These are phyloP conservation scores for Euwallacea fornicatus DNA, from an alignment of 1,140 invertebrate species.

Conservation along the genomic window DNA sequence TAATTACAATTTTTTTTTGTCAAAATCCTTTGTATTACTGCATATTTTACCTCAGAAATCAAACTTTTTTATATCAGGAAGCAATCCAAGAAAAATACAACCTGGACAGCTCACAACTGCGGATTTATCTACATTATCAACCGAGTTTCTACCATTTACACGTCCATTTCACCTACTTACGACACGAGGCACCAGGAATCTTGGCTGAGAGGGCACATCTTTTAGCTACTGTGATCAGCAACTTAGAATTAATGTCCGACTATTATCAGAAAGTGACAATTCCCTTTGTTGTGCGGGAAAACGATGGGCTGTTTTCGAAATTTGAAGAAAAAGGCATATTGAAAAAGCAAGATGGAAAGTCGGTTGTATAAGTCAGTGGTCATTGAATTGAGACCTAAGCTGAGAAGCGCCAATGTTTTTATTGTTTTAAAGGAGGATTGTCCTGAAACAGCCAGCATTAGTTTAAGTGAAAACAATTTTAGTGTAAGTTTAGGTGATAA, in stretches of 20 bases:
- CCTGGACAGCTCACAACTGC: slow-evolving; percentile 68
- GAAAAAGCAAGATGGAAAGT: slow-evolving; percentile 39
- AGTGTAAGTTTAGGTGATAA: slow-evolving; percentile 50
- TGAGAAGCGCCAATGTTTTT: slow-evolving; percentile 60
- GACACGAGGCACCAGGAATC: slow-evolving; percentile 77
- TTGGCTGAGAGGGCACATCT: slow-evolving; percentile 82
- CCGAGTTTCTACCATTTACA: slow-evolving; percentile 97
- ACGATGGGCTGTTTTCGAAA: slow-evolving; percentile 59
- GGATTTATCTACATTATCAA: slow-evolving; percentile 93
- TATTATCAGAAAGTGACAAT: slow-evolving; percentile 85
- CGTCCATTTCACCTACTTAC: slow-evolving; percentile 87
- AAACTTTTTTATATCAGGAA: slow-evolving; percentile 57
- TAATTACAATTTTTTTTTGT: too few relatives aligned
- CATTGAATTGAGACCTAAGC: slow-evolving; percentile 58
- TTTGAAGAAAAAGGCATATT: slow-evolving; percentile 55
- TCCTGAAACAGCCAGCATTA: slow-evolving; percentile 49
- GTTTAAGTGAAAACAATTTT: slow-evolving; percentile 44
- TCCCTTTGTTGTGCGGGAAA: slow-evolving; percentile 69
- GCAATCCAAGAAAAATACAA: slow-evolving; percentile 81
- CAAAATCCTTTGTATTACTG: too few relatives aligned
- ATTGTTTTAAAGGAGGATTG: slow-evolving; percentile 55
- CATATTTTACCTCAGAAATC: too few relatives aligned
- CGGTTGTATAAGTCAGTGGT: slow-evolving; percentile 53
- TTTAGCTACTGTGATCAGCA: slow-evolving; percentile 85
- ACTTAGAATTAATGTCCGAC: slow-evolving; percentile 77